Evolutionary conservation across 2,113 vertebrate genomes (phyloP).

Genomic region (Turnix velox): DNA sequence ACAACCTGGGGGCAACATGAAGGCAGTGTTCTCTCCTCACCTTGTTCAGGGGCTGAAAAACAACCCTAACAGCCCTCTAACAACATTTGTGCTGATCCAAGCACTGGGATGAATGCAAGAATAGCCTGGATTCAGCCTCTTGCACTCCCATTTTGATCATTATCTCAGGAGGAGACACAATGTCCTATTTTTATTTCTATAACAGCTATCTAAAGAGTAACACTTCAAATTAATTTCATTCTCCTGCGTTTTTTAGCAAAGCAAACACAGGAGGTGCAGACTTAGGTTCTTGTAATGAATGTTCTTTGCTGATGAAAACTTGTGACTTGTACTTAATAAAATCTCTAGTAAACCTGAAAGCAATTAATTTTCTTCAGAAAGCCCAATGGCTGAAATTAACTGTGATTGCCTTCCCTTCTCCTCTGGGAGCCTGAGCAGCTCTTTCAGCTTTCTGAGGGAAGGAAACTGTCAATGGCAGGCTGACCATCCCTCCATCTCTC

Average conservation of each 20-base stretch:
- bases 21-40: background rate
- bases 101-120: background rate
- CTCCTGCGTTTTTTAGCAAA: background rate
- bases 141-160: background rate
- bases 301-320: background rate
- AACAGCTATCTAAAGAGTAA: background rate
- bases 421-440: background rate
- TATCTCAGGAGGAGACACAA: background rate
- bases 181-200: background rate
- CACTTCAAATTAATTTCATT: background rate
- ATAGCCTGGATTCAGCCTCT: background rate
- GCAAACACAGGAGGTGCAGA: background rate
- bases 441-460: background rate
- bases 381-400: fast-evolving
- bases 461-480: background rate
- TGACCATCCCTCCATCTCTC: background rate
- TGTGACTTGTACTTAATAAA: background rate
- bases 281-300: fast-evolving
- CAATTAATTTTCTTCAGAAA: background rate
- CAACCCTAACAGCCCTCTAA: background rate
- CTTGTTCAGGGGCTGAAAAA: fast-evolving
- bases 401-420: background rate
- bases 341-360: background rate
- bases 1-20: fast-evolving
- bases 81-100: background rate